These are phyloP conservation scores for Ditula angustiorana DNA, from an alignment of 2,888 invertebrate species.

Conservation along the genomic window DNA sequence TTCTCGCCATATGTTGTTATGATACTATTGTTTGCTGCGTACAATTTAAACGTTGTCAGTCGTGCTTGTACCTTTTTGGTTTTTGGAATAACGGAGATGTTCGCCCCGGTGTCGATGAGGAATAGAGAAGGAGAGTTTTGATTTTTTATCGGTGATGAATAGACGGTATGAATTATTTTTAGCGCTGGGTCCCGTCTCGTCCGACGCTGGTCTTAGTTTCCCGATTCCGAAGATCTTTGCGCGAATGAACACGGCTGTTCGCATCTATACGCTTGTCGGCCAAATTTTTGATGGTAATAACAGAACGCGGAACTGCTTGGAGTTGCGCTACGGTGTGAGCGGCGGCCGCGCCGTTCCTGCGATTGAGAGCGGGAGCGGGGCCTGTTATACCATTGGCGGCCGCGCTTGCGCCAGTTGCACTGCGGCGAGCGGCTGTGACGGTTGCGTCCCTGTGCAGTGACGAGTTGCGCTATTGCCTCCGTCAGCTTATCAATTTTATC, in stretches of 20 bases:
- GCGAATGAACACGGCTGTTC: not conserved
- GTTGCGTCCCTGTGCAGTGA: not conserved
- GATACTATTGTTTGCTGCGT: not conserved
- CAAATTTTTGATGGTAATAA: not conserved
- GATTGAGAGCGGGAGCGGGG: not conserved
- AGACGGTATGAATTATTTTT: not conserved
- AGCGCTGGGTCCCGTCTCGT: slow-evolving; percentile 6
- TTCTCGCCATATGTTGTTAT: not conserved
- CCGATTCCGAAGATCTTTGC: not conserved
- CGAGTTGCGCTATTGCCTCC: not conserved
- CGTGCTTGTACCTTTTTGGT: not conserved
- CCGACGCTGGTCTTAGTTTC: slow-evolving; percentile 7
- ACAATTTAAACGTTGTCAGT: not conserved
- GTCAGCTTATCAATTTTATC: not conserved
- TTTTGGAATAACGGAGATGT: not conserved
- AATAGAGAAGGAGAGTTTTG: not conserved
- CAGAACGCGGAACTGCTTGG: not conserved
- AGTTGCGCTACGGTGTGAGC: not conserved
- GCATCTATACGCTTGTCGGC: not conserved
- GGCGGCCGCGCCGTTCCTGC: not conserved
- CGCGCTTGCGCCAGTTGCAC: not conserved
- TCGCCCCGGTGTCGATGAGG: too few species aligned
- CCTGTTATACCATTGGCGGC: not conserved
- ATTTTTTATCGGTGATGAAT: slow-evolving; percentile 4
- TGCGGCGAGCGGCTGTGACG: not conserved